Base-by-base conservation (phyloP, 1,140 invertebrate genomes). In the Dinoponera quadriceps region DNA sequence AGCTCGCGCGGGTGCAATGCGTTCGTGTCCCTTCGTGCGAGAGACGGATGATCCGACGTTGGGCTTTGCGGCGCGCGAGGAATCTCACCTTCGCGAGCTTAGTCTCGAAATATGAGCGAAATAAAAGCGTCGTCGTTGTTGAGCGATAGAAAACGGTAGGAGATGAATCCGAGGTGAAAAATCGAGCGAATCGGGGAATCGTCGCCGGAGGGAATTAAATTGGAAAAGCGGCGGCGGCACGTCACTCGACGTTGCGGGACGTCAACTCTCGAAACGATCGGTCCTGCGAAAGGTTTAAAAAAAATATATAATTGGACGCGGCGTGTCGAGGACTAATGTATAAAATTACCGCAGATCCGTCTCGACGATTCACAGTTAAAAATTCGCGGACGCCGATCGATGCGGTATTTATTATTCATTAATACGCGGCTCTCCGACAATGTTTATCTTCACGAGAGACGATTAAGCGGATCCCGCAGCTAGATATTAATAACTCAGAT, bases 401-500 rank as follows among this genome's bases (percentile, higher is more conserved):
- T 48, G n/a, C 38, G 14, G 3, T n/a, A 83, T 86, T 73, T 78
- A 86, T 86, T 83, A 86, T 86, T 74, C 72, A 86, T 83, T 48
- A 81, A 62, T 55, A 65, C 74, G 66, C 59, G 85, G 74, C 85
- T 73, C 60, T 66, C 59, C 16, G 20, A 51, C 72, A 51, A 25
- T 86, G 84, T 87, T 87, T 87, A 87, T 75, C 73, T 55, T 73
- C 25, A 20, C 29, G 33, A 51, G n/a, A 3, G 49, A 29, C 71
- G 80, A 86, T 73, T 86, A 83, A 86, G 66, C 66, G 55, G 80
- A 86, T 69, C 44, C 38, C 38, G n/a, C 9, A 57, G 48, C n/a
- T 38, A 14, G 73, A 44, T 87, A 87, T 87, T 87, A 84, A 78
- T 83, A 87, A 83, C 71, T 51, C 13, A 20, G 57, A 86, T 87